Evolutionary conservation across 2,113 vertebrate genomes (phyloP), one percentile per base, ranked within the genome.

Genomic region (Jacana jacana): DNA sequence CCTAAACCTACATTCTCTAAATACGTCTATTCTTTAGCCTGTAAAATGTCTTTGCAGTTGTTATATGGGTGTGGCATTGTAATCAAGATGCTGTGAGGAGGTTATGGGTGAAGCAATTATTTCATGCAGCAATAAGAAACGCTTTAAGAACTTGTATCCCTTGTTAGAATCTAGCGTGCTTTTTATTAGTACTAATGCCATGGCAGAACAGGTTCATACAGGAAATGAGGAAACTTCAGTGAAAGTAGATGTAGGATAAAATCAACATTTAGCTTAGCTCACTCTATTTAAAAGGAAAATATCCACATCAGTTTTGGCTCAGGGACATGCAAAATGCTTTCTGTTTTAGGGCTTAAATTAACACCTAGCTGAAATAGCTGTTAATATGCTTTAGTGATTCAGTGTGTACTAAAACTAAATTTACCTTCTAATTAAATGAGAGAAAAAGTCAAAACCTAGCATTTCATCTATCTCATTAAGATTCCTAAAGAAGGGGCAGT

Each of bases 201-300:
- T 51, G 90, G 64, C 65, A 89, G 65, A 95, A 79, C 93, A 93
- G 88, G 88, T 93, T 94, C 10, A 28, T 71, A 65, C 90, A 96
- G 90, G 94, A 97, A 93, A 96, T 91, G 60, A 81, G 91, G 65
- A 81, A 92, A 81, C 80, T 64, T 86, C 30, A 88, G 82, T 13
- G 46, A 84, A 96, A 96, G 82, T 80, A 81, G 42, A 86, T 37
- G 39, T 52, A 71, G 42, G 88, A 91, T 88, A 95, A 93, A 93
- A 95, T 79, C 80, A 81, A 17, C 60, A n/a, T 78, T 66, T 30
- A 44, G 6, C 86, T 93, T 89, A 75, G 9, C 30, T 91, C 33
- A 28, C 42, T 63, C 11, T 54, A 8, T 55, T 49, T 75, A 60
- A 79, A 83, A 86, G 37, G n/a, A 86, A 81, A 93, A 96, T 71